Percentiles rank a stretch among this genome's conserved stretches.
phyloP scores from a whole-genome alignment of 1,140 invertebrate species.

The Cephus cinctus region DNA sequence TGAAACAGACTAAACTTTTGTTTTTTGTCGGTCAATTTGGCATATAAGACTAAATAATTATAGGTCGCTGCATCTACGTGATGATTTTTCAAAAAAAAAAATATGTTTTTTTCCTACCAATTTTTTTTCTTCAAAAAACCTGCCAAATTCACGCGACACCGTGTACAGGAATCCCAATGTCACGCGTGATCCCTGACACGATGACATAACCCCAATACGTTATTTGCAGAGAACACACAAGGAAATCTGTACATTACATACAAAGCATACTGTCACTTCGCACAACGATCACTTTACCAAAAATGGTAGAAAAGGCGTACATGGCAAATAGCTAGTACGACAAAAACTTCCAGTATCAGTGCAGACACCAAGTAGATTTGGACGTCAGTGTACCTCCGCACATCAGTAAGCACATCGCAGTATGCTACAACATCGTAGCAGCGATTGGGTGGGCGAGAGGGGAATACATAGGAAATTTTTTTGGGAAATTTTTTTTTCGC shows the following conservation, averaged over 20 bases:
- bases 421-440: constrained; percentile 42
- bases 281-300: constrained; percentile 31
- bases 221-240: constrained; percentile 26
- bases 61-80: no score
- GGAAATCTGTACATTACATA: constrained; percentile 41
- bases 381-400: constrained; percentile 45
- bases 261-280: constrained; percentile 40
- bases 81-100: neutral
- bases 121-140: neutral
- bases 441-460: no score
- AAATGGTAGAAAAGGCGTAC: constrained; percentile 34
- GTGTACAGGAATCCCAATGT: no score
- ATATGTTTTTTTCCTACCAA: neutral
- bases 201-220: no score
- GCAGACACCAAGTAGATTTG: constrained; percentile 46
- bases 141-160: no score
- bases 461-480: no score
- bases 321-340: constrained; percentile 52
- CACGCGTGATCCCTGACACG: no score
- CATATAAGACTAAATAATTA: no score
- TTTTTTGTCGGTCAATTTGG: constrained; percentile 25
- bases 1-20: constrained; percentile 53
- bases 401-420: constrained; percentile 48
- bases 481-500: no score
- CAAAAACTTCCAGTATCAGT: constrained; percentile 47